Evolutionary conservation across 2,113 vertebrate genomes (phyloP).

Genomic region (Chrysemys picta): DNA sequence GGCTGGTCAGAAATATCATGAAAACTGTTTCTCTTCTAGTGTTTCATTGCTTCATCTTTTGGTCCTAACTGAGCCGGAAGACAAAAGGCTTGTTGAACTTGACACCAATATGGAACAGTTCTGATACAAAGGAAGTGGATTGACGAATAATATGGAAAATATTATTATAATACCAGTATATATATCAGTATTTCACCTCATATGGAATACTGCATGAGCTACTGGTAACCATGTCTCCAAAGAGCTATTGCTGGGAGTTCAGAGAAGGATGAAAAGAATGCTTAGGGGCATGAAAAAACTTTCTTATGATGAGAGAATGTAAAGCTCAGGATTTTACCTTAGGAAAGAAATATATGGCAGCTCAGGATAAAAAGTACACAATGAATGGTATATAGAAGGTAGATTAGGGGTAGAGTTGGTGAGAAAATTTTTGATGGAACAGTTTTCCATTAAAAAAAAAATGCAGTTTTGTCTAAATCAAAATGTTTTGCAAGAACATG

Average conservation of each 20-base stretch:
- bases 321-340: too few species aligned
- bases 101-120: neutral
- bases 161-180: neutral
- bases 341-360: too few species aligned
- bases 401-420: neutral
- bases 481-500: too few species aligned
- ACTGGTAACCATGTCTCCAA: neutral
- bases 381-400: neutral
- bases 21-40: neutral
- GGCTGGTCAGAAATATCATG: neutral
- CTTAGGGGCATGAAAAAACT: rapidly evolving
- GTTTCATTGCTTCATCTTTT: neutral
- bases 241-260: neutral
- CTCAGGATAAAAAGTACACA: neutral
- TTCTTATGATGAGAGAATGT: too few species aligned
- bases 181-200: neutral
- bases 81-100: neutral
- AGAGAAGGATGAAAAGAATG: neutral
- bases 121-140: neutral
- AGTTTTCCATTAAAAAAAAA: too few species aligned
- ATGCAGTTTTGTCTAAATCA: too few species aligned
- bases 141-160: neutral
- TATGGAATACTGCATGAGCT: neutral
- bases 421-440: rapidly evolving
- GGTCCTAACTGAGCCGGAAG: neutral